Evolutionary conservation across 2,888 invertebrate genomes (phyloP), one percentile per base, ranked within the genome.

Genomic region (Amphimallon solstitiale): DNA sequence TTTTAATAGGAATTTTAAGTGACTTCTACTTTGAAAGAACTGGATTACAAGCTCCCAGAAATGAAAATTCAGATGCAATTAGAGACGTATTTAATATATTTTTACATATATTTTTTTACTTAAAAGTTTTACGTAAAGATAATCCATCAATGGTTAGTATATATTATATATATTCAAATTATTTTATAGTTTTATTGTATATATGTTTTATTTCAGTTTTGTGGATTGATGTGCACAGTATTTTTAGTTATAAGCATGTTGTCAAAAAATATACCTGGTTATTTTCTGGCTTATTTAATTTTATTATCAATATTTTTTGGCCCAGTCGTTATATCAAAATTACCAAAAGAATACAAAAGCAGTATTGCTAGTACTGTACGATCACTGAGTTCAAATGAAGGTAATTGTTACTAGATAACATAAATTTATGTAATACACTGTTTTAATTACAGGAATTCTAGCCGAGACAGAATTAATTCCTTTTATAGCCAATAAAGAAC

Each of bases 381-480:
- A 35, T 67, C 71, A 14, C 54, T 77, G 15, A 69, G 70, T n/a
- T 71, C 72, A 37, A 73, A 75, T 68, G 72, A 75, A 72, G 77
- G 77, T 75, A 70, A 70, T 17, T 14, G n/a, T 15, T 7, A 6
- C n/a, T 15, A 14, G 43, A 21, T 59, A 29, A 10, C 19, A 9
- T 23, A 29, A 43, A 23, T 59, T 29, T 29, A 43, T 45, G 9
- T 12, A 43, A n/a, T 23, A n/a, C 15, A 45, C 3, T 6, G n/a
- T 17, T 61, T 6, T 10, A 37, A 48, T 77, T 75, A 14, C 62
- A 79, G 79, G 74, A 54, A 69, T 79, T 35, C 67, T 82, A 29
- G 80, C 79, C 40, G 82, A 82, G 72, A 79, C 79, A 29, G 83
- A 83, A 56, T 76, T 83, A 40, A 80, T 82, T 66, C 80, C 83